Evolutionary conservation across 1,140 invertebrate genomes (phyloP).

Genomic region (Papilio xuthus): DNA sequence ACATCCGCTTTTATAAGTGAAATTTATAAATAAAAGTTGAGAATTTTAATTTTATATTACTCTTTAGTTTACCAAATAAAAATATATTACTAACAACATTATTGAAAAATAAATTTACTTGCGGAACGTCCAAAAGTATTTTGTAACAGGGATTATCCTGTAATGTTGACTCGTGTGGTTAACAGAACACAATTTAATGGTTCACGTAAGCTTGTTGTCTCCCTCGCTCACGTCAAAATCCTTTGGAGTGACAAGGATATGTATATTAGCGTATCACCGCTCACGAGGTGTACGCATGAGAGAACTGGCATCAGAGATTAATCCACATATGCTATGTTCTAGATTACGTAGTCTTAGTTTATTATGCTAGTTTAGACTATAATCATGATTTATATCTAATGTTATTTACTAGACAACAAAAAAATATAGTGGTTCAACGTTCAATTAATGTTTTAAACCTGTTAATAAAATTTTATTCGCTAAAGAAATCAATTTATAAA

Average conservation of each 20-base stretch:
- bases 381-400: neutral
- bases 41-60: neutral
- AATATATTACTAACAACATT: neutral
- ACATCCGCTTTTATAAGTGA: neutral
- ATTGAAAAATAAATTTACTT: neutral
- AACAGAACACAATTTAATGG: conserved; percentile 10
- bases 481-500: neutral
- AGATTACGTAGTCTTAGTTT: conserved; percentile 4
- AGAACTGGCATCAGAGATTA: neutral
- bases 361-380: conserved; percentile 8
- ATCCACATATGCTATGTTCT: conserved; percentile 19
- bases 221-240: conserved; percentile 3
- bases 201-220: conserved; percentile 7
- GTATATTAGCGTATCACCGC: conserved; percentile 3
- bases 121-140: neutral
- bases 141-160: neutral
- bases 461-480: neutral
- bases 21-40: neutral
- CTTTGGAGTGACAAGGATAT: conserved; percentile 23
- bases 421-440: neutral
- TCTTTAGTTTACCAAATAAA: neutral
- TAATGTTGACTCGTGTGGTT: neutral
- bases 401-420: neutral
- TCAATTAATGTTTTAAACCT: neutral
- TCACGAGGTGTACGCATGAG: conserved; percentile 19